A percentile compares a stretch with the other conserved stretches of the same genome.
Conservation (phyloP, 2,797 vertebrate species). For the Nasua narica region DNA sequence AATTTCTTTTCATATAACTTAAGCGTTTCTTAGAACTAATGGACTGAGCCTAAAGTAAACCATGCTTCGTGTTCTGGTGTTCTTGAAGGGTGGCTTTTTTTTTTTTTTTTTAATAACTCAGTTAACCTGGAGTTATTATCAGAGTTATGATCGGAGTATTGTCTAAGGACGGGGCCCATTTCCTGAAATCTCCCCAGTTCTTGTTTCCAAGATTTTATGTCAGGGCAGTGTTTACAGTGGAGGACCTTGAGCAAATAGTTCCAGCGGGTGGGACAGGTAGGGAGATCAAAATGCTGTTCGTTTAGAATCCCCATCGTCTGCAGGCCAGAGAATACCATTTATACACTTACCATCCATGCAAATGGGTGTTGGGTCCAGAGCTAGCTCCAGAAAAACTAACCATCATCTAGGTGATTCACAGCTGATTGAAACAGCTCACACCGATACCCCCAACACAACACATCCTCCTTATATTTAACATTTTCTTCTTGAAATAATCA, state of each 20-base stretch:
- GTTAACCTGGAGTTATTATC: not conserved
- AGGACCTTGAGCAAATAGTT: not conserved
- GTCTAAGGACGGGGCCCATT: not conserved
- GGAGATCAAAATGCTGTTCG: not conserved
- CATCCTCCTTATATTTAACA: not conserved
- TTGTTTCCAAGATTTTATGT: not conserved
- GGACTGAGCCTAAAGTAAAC: not conserved
- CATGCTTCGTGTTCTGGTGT: not conserved
- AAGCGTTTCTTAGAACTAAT: not conserved
- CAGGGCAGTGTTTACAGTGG: not conserved
- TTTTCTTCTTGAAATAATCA: not conserved
- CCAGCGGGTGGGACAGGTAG: not conserved
- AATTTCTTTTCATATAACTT: constrained; percentile 32
- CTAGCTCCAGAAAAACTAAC: not conserved
- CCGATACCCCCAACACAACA: not conserved
- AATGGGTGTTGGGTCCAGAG: not conserved
- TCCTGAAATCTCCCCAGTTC: not conserved
- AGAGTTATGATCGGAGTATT: not conserved
- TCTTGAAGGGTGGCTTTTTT: not conserved
- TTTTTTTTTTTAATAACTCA: not conserved
- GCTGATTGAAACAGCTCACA: not conserved
- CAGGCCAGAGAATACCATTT: not conserved
- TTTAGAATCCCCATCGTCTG: not conserved
- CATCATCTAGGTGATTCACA: not conserved
- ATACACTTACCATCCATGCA: not conserved